A percentile compares a stretch with the other conserved stretches of the same genome.
Conservation (phyloP, 2,888 invertebrate species). For the Plagodis pulveraria region DNA sequence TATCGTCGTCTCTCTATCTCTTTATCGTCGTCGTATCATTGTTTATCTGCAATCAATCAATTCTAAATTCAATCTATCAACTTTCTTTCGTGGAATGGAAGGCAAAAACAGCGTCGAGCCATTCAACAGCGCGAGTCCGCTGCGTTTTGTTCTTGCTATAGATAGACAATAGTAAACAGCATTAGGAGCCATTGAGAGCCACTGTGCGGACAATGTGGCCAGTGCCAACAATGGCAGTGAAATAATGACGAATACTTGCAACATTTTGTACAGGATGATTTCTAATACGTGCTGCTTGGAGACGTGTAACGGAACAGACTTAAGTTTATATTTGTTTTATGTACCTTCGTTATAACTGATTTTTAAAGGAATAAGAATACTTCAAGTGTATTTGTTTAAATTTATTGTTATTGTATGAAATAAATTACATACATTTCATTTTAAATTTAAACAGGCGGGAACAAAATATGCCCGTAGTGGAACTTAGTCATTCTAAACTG, state of each 20-base stretch:
- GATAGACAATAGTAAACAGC: conserved; percentile 68
- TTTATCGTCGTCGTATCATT: background rate
- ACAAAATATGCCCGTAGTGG: no score
- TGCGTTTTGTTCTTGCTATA: conserved; percentile 59
- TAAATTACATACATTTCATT: no score
- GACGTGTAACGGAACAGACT: no score
- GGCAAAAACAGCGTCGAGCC: conserved; percentile 36
- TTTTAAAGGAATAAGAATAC: no score
- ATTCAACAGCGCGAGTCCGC: conserved; percentile 44
- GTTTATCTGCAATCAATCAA: conserved; percentile 38
- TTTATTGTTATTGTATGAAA: no score
- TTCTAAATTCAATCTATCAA: conserved; percentile 47
- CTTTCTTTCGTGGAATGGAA: conserved; percentile 59
- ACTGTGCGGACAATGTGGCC: conserved; percentile 70
- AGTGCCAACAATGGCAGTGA: conserved; percentile 38
- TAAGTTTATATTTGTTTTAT: no score
- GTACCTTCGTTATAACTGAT: no score
- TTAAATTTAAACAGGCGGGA: no score
- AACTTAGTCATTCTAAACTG: no score
- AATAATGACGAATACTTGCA: conserved; percentile 44
- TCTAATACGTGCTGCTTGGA: no score
- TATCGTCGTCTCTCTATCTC: background rate
- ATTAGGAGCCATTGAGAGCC: conserved; percentile 65
- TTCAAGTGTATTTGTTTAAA: no score
- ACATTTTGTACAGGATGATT: conserved; percentile 25